Evolutionary conservation across 2,888 invertebrate genomes (phyloP), one percentile per base, ranked within the genome.

Genomic region (Apantesis nais): DNA sequence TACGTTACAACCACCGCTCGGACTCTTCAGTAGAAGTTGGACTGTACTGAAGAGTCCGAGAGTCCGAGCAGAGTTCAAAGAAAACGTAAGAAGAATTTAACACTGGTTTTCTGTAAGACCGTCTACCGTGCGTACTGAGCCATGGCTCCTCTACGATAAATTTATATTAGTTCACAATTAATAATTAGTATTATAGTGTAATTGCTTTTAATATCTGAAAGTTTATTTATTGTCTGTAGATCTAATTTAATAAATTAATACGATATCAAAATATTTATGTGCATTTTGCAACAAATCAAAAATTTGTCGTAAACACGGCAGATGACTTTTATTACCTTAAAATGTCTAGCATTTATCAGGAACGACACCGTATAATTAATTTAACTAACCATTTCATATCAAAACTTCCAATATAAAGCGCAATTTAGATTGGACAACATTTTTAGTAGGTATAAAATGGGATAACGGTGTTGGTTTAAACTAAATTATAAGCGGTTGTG

Each of bases 401-500:
- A 58, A 58, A 29, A 29, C 29, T 29, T 29, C 29, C 29, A 29
- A 29, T 29, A 16, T 16, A 58, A 58, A 58, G 16, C 16, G 5
- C 29, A 5, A 58, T 29, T 58, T 29, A 1, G 1, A 58, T 29
- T 16, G 16, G 12, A 55, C 52, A 55, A 55, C 4, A 55, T 55
- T 55, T 55, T 55, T 62, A 39, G 62, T 25, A 29, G 25, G 41
- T 44, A 63, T 44, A 44, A 12, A 44, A 44, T 63, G 37, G 55
- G 16, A 66, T 39, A 29, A n/a, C 25, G 66, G 37, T n/a, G n/a
- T 66, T 58, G 37, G 55, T 22, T 58, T 29, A 37, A 37, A 66
- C 29, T n/a, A 52, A 52, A 66, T 66, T 58, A 66, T 58, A 39
- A 52, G 55, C n/a, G 52, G 55, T 39, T 66, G 65, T 65, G 52